These are phyloP conservation scores for Mycogona germanica DNA, from an alignment of 2,888 invertebrate genomes.

Conservation along the genomic window DNA sequence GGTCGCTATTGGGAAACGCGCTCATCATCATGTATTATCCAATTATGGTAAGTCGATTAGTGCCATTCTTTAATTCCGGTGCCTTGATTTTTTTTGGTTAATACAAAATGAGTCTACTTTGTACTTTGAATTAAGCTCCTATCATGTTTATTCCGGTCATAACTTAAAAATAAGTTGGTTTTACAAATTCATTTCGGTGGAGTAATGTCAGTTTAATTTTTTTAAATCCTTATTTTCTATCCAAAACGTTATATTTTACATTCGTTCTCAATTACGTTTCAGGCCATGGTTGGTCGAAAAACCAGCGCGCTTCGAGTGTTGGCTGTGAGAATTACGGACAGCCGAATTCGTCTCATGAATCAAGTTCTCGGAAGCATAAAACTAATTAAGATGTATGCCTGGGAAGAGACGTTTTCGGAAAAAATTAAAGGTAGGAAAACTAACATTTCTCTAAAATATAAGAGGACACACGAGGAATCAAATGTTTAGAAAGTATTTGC, in stretches of 20 bases:
- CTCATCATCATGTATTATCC: constrained; percentile 36
- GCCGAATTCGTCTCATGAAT: constrained; percentile 37
- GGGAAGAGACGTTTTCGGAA: constrained; percentile 42
- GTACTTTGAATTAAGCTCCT: no score
- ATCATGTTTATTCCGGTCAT: no score
- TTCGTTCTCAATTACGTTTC: constrained; percentile 19
- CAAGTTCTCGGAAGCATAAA: constrained; percentile 42
- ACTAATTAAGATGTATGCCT: constrained; percentile 44
- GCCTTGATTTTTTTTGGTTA: no score
- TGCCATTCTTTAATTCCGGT: no score
- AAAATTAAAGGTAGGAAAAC: constrained; percentile 29
- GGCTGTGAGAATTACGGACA: constrained; percentile 31
- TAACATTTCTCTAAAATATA: no score
- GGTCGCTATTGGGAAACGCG: constrained; percentile 36
- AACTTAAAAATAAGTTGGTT: neutral
- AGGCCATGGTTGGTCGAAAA: constrained; percentile 30
- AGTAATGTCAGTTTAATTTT: neutral
- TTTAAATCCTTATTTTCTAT: neutral
- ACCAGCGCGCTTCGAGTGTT: constrained; percentile 29
- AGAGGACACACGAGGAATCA: no score
- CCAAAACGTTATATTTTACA: constrained; percentile 3
- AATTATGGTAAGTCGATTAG: constrained; percentile 34
- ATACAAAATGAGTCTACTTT: no score
- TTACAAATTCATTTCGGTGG: neutral
- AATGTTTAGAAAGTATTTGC: no score